These are phyloP conservation scores for Silurus glanis DNA, from an alignment of 2,113 vertebrate species.

Conservation along the genomic window DNA sequence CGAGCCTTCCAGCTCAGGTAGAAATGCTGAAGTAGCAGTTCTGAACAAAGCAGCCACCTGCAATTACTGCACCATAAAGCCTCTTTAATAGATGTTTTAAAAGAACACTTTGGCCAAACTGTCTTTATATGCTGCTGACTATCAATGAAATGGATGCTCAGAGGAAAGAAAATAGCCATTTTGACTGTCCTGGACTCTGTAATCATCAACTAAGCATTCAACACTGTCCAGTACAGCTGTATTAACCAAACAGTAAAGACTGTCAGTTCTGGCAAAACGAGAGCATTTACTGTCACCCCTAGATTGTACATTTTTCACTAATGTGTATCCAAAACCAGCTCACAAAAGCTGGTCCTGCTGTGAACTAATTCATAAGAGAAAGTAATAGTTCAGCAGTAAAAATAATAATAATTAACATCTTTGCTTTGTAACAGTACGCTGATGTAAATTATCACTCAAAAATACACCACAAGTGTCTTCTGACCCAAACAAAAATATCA, in stretches of 20 bases:
- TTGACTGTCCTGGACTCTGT: neutral
- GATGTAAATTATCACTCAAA: neutral
- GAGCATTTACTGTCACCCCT: neutral
- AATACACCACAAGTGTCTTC: neutral
- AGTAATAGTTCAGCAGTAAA: neutral
- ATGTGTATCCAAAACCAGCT: neutral
- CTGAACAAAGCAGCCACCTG: slow-evolving; percentile 9
- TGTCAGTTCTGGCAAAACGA: neutral
- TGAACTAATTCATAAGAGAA: neutral
- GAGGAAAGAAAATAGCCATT: neutral
- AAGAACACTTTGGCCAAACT: slow-evolving; percentile 8
- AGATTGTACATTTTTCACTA: neutral
- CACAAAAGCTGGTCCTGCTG: neutral
- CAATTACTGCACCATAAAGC: slow-evolving; percentile 8
- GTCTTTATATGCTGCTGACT: slow-evolving; percentile 12
- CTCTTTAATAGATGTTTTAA: slow-evolving; percentile 6
- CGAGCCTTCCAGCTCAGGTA: neutral
- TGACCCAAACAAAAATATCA: neutral
- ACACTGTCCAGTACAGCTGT: neutral
- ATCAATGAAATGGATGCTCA: neutral
- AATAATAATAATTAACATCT: neutral
- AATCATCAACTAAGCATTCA: slow-evolving; percentile 8
- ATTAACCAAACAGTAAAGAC: neutral
- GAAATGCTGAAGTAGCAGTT: slow-evolving; percentile 21
- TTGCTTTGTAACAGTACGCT: neutral